A percentile compares a stretch with the other conserved stretches of the same genome.
Evolutionary conservation across 2,888 invertebrate species (phyloP).

Genomic region (Aphidoletes aphidimyza): DNA sequence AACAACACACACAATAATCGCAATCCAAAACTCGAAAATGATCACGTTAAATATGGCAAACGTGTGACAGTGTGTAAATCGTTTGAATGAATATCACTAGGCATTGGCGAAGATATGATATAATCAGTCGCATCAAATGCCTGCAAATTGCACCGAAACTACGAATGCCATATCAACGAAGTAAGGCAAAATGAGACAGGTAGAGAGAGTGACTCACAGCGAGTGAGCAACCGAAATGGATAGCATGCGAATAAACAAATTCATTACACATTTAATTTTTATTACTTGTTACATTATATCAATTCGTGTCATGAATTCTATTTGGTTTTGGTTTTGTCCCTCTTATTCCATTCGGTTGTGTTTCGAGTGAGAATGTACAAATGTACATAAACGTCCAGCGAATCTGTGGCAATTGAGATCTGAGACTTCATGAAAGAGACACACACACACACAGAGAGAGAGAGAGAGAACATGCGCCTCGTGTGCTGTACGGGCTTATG

Average conservation of each 20-base stretch:
- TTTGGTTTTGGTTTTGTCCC: neutral
- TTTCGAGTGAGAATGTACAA: neutral
- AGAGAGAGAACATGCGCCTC: neutral
- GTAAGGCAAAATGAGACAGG: neutral
- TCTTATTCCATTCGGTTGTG: neutral
- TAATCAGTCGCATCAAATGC: too few species aligned
- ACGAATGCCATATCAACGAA: neutral
- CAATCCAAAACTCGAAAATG: conserved; percentile 13
- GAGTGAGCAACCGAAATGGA: neutral
- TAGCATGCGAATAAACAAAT: conserved; percentile 11
- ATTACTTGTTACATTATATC: conserved; percentile 51
- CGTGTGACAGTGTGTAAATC: conserved; percentile 47
- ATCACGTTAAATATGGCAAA: conserved; percentile 46
- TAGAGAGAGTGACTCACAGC: neutral
- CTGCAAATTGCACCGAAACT: too few species aligned
- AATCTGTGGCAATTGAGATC: too few species aligned
- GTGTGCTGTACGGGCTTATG: conserved; percentile 41
- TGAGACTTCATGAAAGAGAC: too few species aligned
- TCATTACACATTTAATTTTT: conserved; percentile 42
- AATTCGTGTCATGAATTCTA: conserved; percentile 41
- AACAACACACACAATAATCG: neutral
- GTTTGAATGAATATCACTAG: conserved; percentile 18
- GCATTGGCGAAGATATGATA: neutral
- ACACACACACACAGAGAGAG: neutral
- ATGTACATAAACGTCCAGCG: neutral